A percentile compares a stretch with the other conserved stretches of the same genome.
Conservation (phyloP, 2,888 invertebrate genomes). For the Archips xylosteana region DNA sequence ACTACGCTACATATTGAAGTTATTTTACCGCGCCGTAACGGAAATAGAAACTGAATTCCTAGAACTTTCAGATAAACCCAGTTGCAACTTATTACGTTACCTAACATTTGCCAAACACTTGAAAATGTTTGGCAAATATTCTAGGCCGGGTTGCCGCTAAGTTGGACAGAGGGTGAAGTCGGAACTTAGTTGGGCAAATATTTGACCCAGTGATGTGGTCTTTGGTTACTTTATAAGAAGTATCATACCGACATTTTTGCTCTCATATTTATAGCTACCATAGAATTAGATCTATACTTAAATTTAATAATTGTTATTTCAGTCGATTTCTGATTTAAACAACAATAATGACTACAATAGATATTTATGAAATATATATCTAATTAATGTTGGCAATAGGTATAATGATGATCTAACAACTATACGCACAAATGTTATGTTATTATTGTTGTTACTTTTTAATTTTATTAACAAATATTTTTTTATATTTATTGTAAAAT, state of each 20-base stretch:
- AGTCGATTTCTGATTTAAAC: too few relatives aligned
- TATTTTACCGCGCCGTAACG: slow-evolving; percentile 19
- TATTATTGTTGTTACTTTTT: too few relatives aligned
- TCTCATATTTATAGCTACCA: too few relatives aligned
- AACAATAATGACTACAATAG: too few relatives aligned
- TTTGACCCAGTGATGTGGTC: slow-evolving; percentile 21
- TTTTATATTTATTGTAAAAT: too few relatives aligned
- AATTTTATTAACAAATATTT: too few relatives aligned
- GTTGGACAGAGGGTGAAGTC: slow-evolving; percentile 17
- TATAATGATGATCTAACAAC: too few relatives aligned
- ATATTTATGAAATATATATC: too few relatives aligned
- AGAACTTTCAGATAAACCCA: slow-evolving; percentile 34
- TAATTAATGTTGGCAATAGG: too few relatives aligned
- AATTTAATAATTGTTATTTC: too few relatives aligned
- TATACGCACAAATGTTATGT: too few relatives aligned
- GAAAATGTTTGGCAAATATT: slow-evolving; percentile 25
- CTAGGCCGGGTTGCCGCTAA: slow-evolving; percentile 13
- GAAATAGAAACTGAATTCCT: slow-evolving; percentile 38
- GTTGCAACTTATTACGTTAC: slow-evolving; percentile 35
- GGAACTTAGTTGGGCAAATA: slow-evolving; percentile 30
- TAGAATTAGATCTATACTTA: too few relatives aligned
- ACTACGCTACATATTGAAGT: slow-evolving; percentile 17
- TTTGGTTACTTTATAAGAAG: not conserved
- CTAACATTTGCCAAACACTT: slow-evolving; percentile 16
- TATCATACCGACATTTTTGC: not conserved